These are phyloP conservation scores for Chelonus formosanus DNA, from an alignment of 2,888 invertebrate species.

Conservation along the genomic window DNA sequence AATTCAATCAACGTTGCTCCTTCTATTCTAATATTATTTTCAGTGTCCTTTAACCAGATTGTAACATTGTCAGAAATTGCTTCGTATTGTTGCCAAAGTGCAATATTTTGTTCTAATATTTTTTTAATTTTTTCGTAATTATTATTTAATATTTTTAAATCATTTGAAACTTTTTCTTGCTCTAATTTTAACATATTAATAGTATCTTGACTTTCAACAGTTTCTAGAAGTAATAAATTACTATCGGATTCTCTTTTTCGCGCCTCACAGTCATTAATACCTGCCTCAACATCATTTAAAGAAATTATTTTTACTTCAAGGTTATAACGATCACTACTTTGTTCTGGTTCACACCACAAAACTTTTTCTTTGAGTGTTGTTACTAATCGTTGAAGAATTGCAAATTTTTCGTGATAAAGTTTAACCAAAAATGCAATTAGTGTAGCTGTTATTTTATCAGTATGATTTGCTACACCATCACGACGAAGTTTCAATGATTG, in stretches of 20 bases:
- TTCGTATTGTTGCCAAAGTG: constrained; percentile 85
- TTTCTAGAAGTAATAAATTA: constrained; percentile 76
- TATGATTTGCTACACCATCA: constrained; percentile 79
- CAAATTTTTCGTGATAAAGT: constrained; percentile 84
- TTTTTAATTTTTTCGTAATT: constrained; percentile 76
- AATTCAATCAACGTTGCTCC: constrained; percentile 77
- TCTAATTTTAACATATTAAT: constrained; percentile 75
- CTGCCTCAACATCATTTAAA: constrained; percentile 77
- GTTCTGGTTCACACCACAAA: constrained; percentile 89
- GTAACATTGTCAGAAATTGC: constrained; percentile 77
- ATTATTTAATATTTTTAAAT: constrained; percentile 76
- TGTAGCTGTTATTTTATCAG: constrained; percentile 78
- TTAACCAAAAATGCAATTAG: constrained; percentile 85
- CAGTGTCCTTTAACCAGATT: constrained; percentile 81
- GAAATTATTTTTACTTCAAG: constrained; percentile 89
- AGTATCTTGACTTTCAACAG: constrained; percentile 78
- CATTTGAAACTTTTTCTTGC: constrained; percentile 75
- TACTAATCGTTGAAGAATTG: constrained; percentile 82
- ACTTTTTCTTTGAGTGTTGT: constrained; percentile 87
- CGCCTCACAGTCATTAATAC: constrained; percentile 75
- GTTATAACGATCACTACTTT: constrained; percentile 89
- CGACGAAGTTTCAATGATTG: constrained; percentile 84
- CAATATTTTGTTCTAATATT: constrained; percentile 75
- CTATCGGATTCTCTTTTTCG: constrained; percentile 76
- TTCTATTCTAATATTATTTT: constrained; percentile 78